Percentiles rank a stretch among this genome's conserved stretches.
Evolutionary conservation across 2,113 vertebrate genomes (phyloP).

Genomic region (Chloropsis cyanopogon): DNA sequence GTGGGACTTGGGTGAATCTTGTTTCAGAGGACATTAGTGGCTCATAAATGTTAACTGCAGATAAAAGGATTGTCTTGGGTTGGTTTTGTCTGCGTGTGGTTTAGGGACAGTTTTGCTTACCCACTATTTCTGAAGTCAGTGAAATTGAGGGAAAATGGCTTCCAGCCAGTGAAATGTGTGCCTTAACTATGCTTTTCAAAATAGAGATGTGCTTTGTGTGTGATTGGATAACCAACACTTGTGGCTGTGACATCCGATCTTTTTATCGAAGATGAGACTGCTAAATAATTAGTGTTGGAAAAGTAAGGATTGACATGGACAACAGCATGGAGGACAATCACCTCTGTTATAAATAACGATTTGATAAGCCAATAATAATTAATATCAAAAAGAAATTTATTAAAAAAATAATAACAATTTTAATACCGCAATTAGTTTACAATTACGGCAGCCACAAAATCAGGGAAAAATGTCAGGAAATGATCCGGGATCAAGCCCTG

Average conservation of each 20-base stretch:
- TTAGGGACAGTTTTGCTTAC: neutral
- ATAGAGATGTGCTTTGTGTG: neutral
- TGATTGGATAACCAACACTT: neutral
- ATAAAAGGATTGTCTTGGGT: neutral
- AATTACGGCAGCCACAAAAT: no score
- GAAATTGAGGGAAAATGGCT: neutral
- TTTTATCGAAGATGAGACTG: neutral
- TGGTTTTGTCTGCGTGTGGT: neutral
- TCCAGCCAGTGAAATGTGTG: neutral
- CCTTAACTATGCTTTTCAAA: neutral
- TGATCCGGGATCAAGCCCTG: no score
- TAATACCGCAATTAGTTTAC: no score
- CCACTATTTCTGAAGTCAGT: neutral
- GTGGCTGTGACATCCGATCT: neutral
- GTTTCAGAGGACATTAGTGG: neutral
- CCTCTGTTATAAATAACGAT: no score
- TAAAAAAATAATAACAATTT: no score
- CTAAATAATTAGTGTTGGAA: neutral
- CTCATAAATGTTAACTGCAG: neutral
- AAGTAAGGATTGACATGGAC: neutral
- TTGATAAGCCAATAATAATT: no score
- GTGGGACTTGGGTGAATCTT: neutral
- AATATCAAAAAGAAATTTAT: no score
- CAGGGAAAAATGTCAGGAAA: no score
- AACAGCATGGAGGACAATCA: no score